Evolutionary conservation across 2,888 invertebrate genomes (phyloP).

Genomic region (Acanthosepion pharaonis): DNA sequence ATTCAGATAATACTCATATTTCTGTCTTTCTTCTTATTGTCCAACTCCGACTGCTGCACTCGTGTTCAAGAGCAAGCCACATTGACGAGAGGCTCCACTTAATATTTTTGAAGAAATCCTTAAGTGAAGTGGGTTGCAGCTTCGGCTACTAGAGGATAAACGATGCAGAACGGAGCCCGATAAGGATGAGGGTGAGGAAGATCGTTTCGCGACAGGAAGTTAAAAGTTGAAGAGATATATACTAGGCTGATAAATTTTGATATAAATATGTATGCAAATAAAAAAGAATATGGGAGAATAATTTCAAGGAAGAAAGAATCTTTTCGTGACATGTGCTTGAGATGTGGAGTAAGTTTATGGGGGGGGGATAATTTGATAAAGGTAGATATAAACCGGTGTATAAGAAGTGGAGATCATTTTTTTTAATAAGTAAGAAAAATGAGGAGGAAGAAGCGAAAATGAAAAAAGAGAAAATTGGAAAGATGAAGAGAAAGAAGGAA

Average conservation of each 20-base stretch:
- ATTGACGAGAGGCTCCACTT: neutral
- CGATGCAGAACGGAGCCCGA: neutral
- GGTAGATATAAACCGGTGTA: too few species aligned
- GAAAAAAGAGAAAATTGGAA: too few species aligned
- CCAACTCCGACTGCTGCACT: neutral
- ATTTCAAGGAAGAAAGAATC: neutral
- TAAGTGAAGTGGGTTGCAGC: neutral
- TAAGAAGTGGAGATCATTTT: too few species aligned
- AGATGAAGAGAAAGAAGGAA: too few species aligned
- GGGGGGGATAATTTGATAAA: too few species aligned
- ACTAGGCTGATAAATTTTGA: neutral
- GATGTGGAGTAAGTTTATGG: too few species aligned
- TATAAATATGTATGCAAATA: neutral
- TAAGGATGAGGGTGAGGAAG: neutral
- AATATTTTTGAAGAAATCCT: neutral
- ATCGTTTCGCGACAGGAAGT: neutral
- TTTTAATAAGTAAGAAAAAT: too few species aligned
- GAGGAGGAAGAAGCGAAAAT: too few species aligned
- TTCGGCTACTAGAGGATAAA: neutral
- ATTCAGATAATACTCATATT: neutral
- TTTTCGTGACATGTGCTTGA: too few species aligned
- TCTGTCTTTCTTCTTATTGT: neutral
- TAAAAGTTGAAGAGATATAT: neutral
- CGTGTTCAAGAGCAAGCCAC: neutral
- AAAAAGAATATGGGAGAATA: neutral